A percentile compares a stretch with the other conserved stretches of the same genome.
phyloP scores from a whole-genome alignment of 2,113 vertebrate genomes.

The Mesocricetus auratus region DNA sequence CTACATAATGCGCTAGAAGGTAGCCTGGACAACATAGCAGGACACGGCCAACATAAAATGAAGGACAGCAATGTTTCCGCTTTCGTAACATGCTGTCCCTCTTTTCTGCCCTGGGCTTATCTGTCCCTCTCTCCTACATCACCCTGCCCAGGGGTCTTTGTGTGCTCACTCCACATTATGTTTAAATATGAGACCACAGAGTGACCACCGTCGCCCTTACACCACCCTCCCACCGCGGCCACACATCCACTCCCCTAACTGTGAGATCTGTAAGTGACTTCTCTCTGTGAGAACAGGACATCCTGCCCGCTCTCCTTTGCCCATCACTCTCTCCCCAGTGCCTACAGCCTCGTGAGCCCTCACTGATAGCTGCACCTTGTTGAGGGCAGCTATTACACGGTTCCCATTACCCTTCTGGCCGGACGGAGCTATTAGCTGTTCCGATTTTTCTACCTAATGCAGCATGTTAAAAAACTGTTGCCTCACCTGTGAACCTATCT shows the following conservation, averaged over 20 bases:
- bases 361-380: background rate
- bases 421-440: background rate
- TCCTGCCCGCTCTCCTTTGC: background rate
- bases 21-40: background rate
- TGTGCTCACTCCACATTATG: accelerated
- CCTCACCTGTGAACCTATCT: conserved; percentile 5
- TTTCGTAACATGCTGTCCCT: too few relatives aligned
- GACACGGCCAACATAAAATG: background rate
- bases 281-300: background rate
- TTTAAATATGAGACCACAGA: background rate
- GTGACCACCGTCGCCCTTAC: background rate
- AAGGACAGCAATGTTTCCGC: background rate
- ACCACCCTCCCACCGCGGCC: background rate
- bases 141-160: background rate
- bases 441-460: background rate
- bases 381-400: background rate
- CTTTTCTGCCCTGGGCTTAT: background rate
- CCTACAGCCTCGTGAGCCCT: background rate
- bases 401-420: background rate
- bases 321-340: background rate
- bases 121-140: background rate
- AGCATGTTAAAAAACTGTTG: background rate
- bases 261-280: background rate
- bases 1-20: background rate
- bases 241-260: background rate